These are phyloP conservation scores for Eupithecia exiguata DNA, from an alignment of 2,888 invertebrate species.

Conservation along the genomic window DNA sequence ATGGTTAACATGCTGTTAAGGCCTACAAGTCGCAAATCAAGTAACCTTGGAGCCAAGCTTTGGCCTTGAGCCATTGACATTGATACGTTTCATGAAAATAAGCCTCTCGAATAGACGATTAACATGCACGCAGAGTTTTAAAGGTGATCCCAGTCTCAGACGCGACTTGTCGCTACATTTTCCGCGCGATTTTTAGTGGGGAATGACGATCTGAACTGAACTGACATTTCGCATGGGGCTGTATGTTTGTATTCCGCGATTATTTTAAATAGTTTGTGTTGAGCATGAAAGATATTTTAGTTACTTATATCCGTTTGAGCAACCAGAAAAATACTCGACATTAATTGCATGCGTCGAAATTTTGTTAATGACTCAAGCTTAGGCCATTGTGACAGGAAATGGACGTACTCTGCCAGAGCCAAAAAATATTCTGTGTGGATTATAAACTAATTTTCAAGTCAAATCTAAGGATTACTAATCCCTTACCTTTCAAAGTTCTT, in stretches of 20 bases:
- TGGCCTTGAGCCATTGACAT: slow-evolving; percentile 34
- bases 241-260: background rate
- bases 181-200: slow-evolving; percentile 1
- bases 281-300: background rate
- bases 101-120: slow-evolving; percentile 25
- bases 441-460: background rate
- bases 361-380: background rate
- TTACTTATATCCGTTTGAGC: background rate
- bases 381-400: background rate
- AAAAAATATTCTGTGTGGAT: background rate
- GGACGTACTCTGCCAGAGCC: background rate
- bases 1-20: slow-evolving; percentile 21
- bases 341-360: background rate
- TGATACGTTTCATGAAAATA: slow-evolving; percentile 30
- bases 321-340: background rate
- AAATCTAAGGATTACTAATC: background rate
- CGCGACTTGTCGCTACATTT: slow-evolving; percentile 8
- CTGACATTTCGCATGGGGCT: background rate
- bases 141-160: background rate
- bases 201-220: background rate
- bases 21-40: slow-evolving; percentile 35
- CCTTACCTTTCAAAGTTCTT: background rate
- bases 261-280: background rate
- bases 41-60: slow-evolving; percentile 31
- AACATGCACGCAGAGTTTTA: slow-evolving; percentile 23